Percentiles rank a stretch among this genome's conserved stretches.
phyloP scores from a whole-genome alignment of 92 coral and sea anemone genomes.

The Pocillopora grandis region DNA sequence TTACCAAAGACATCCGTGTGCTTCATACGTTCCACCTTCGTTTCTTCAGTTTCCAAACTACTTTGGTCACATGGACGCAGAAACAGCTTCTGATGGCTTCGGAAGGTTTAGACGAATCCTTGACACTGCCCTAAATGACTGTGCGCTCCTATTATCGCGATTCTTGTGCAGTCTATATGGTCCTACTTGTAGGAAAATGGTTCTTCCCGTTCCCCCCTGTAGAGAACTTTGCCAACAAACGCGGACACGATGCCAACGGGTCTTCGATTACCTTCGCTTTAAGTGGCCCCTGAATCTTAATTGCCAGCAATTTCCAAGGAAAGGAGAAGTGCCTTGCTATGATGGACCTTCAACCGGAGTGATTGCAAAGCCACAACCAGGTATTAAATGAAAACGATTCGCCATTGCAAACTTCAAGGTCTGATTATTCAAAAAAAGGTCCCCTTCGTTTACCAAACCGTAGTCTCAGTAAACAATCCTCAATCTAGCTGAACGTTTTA shows the following conservation, averaged over 20 bases:
- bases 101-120: not conserved
- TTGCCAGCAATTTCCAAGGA: constrained; percentile 45
- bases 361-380: not conserved
- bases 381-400: not conserved
- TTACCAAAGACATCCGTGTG: not conserved
- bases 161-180: constrained; percentile 56
- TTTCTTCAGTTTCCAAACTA: constrained; percentile 44
- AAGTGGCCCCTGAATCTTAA: constrained; percentile 45
- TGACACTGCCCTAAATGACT: not conserved
- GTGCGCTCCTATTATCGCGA: constrained; percentile 26
- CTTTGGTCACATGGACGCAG: constrained; percentile 32
- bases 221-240: constrained; percentile 48
- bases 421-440: too few species aligned
- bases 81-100: constrained; percentile 3
- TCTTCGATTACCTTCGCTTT: constrained; percentile 9
- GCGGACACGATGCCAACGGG: constrained; percentile 1
- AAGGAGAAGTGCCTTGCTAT: constrained; percentile 29
- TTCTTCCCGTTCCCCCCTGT: constrained; percentile 46
- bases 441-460: too few species aligned
- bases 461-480: too few species aligned
- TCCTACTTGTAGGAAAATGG: constrained; percentile 33
- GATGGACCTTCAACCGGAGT: constrained; percentile 12
- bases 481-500: too few species aligned
- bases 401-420: too few species aligned
- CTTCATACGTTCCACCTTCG: not conserved